Conservation (phyloP, 2,888 invertebrate species). For the Andrena chrysosceles region DNA sequence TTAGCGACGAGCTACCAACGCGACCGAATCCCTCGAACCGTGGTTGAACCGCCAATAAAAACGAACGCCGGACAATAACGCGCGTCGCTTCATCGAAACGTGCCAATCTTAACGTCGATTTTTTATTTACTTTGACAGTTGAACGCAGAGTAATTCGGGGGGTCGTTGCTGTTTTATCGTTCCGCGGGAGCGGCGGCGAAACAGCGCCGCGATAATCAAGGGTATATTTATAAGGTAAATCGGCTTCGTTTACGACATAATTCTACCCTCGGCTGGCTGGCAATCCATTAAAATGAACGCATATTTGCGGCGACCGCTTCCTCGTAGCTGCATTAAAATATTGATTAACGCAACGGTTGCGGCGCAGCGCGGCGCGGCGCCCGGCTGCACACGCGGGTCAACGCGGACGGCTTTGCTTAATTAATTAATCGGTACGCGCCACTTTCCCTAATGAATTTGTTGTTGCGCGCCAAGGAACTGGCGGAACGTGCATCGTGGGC, state of each 20-base stretch:
- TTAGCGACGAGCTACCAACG: neutral
- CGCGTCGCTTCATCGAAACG: neutral
- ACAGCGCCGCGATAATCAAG: constrained; percentile 27
- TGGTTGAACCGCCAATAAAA: neutral
- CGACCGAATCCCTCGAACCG: neutral
- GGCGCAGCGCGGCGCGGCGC: constrained; percentile 20
- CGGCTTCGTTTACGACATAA: constrained; percentile 42
- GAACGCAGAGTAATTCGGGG: neutral
- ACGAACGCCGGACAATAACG: neutral
- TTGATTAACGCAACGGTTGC: constrained; percentile 57
- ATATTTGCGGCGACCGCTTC: constrained; percentile 47
- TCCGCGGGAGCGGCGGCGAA: neutral
- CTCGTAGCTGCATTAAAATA: constrained; percentile 56
- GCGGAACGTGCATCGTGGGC: neutral
- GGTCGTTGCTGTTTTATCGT: too few species aligned
- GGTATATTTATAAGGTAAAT: constrained; percentile 34
- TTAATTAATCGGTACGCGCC: constrained; percentile 56
- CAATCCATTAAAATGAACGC: constrained; percentile 42
- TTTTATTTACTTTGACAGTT: too few species aligned
- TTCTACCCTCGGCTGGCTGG: constrained; percentile 14
- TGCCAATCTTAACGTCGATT: neutral
- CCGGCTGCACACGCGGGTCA: constrained; percentile 26
- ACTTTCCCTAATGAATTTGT: constrained; percentile 61
- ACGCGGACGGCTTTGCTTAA: constrained; percentile 47
- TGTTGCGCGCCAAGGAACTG: constrained; percentile 31